A percentile compares a stretch with the other conserved stretches of the same genome.
Evolutionary conservation across 2,888 invertebrate species (phyloP).

Genomic region (Aporophyla lueneburgensis): DNA sequence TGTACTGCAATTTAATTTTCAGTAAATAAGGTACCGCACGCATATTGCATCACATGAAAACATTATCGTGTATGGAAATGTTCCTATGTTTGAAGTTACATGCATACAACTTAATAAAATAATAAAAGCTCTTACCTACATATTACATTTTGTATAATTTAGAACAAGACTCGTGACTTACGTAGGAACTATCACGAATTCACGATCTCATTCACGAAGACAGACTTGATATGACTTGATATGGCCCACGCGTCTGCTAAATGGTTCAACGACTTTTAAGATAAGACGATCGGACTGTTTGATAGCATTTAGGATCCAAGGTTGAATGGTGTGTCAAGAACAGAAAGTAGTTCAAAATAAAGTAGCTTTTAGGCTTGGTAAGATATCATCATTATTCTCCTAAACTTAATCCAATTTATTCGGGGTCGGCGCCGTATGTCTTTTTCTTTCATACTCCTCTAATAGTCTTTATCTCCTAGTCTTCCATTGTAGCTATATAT

Average conservation of each 20-base stretch:
- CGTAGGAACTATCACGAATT: constrained; percentile 45
- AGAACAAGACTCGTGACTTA: constrained; percentile 32
- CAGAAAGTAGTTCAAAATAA: constrained; percentile 12
- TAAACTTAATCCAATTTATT: too few relatives aligned
- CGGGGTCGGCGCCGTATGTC: too few relatives aligned
- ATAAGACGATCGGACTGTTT: constrained; percentile 39
- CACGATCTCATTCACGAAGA: constrained; percentile 34
- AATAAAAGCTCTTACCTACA: constrained; percentile 11
- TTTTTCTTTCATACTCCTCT: too few relatives aligned
- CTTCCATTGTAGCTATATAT: too few relatives aligned
- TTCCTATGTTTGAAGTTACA: constrained; percentile 9
- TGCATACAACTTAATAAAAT: constrained; percentile 16
- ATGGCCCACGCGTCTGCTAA: constrained; percentile 57
- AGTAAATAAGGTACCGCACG: not conserved
- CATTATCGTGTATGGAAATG: constrained; percentile 4
- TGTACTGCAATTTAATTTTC: not conserved
- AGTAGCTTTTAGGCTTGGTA: not conserved
- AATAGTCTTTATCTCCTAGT: too few relatives aligned
- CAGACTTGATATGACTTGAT: constrained; percentile 50
- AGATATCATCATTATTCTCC: not conserved
- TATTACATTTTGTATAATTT: constrained; percentile 32
- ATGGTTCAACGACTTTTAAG: constrained; percentile 52
- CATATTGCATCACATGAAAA: constrained; percentile 27
- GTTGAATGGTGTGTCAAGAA: constrained; percentile 41
- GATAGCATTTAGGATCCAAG: constrained; percentile 59